phyloP scores from a whole-genome alignment of 1,140 invertebrate species.

The Eumaeus atala region DNA sequence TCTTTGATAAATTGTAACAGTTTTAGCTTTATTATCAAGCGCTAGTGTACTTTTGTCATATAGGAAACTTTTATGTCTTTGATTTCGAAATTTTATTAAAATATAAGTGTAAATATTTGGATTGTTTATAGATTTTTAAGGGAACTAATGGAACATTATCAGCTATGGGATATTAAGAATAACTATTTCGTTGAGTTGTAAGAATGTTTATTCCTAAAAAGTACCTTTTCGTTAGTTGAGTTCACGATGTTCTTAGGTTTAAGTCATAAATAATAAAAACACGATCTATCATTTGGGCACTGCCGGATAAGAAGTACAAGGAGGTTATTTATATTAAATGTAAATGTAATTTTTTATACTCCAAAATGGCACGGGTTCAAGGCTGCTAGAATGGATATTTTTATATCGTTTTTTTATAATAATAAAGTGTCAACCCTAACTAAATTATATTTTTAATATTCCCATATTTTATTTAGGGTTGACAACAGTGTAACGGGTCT shows the following conservation, averaged over 20 bases:
- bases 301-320: slow-evolving; percentile 48
- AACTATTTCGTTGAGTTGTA: slow-evolving; percentile 58
- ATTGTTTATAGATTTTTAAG: slow-evolving; percentile 10
- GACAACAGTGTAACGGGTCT: slow-evolving; percentile 53
- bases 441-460: background rate
- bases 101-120: slow-evolving; percentile 17
- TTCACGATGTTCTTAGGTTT: slow-evolving; percentile 38
- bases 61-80: slow-evolving; percentile 1
- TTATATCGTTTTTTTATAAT: slow-evolving; percentile 24
- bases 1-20: background rate
- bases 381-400: slow-evolving; percentile 46
- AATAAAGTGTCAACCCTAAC: slow-evolving; percentile 31
- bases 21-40: slow-evolving; percentile 5
- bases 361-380: slow-evolving; percentile 51
- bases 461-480: slow-evolving; percentile 22
- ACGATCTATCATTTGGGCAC: slow-evolving; percentile 33
- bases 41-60: slow-evolving; percentile 5
- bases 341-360: slow-evolving; percentile 30
- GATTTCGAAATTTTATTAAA: slow-evolving; percentile 11
- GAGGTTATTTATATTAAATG: slow-evolving; percentile 33
- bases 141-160: slow-evolving; percentile 12
- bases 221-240: slow-evolving; percentile 48
- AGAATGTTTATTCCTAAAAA: slow-evolving; percentile 66
- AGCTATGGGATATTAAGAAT: slow-evolving; percentile 36
- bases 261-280: slow-evolving; percentile 39